Evolutionary conservation across 1,140 invertebrate species (phyloP).

Genomic region (Cyclargus thomasi): DNA sequence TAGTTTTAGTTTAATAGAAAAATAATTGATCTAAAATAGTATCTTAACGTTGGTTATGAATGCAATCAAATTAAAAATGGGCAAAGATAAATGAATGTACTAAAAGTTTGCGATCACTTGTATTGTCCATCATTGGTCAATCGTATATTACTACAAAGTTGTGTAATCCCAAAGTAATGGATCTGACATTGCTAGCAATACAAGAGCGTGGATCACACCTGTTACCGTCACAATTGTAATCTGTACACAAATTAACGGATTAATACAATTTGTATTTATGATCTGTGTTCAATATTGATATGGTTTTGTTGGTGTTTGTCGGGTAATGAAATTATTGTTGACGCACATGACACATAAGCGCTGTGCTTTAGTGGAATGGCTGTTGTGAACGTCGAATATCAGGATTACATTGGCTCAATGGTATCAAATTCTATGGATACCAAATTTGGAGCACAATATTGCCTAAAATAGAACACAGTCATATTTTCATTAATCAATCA

Average conservation of each 20-base stretch:
- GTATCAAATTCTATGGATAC: neutral
- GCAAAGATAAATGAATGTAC: too few relatives aligned
- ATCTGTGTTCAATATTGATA: neutral
- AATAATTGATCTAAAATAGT: too few relatives aligned
- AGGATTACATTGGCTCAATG: neutral
- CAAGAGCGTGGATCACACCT: too few relatives aligned
- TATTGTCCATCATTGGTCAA: too few relatives aligned
- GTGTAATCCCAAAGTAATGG: too few relatives aligned
- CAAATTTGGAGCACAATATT: neutral
- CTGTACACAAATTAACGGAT: constrained; percentile 8
- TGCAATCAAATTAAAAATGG: too few relatives aligned
- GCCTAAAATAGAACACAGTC: neutral
- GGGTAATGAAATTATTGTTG: constrained; percentile 1
- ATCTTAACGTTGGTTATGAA: too few relatives aligned
- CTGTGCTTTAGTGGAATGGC: neutral
- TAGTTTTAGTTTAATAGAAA: too few relatives aligned
- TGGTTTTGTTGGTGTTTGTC: neutral
- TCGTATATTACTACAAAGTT: too few relatives aligned
- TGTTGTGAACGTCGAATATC: neutral
- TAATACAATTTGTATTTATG: neutral
- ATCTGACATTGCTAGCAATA: too few relatives aligned
- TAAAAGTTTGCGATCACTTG: too few relatives aligned
- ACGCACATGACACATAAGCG: neutral
- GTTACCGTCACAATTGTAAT: neutral
- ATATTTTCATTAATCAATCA: neutral